Evolutionary conservation across 1,140 invertebrate genomes (phyloP), one percentile per base, ranked within the genome.

Genomic region (Magallana angulata): DNA sequence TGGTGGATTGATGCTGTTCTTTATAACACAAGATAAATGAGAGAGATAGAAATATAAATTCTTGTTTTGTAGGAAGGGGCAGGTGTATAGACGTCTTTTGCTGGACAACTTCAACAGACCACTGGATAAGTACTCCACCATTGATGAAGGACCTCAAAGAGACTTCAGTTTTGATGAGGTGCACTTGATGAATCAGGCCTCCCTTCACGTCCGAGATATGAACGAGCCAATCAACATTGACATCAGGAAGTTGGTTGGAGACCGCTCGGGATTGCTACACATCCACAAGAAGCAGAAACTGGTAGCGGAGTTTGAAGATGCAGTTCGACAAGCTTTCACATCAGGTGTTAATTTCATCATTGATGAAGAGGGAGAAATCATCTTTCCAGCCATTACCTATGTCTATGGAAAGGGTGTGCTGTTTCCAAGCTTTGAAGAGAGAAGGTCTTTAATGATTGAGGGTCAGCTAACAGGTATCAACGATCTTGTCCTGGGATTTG

Each of bases 321-420:
- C 90, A 24, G 86, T 86, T 7, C 86, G 91, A 30, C 91, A 91
- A 76, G 92, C 91, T 9, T 91, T 92, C 58, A 88, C 90, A 8
- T 89, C 91, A n/a, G 90, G 90, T 62, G 89, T 92, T n/a, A 93
- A 93, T 85, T 92, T 93, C 76, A 90, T 91, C 48, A 86, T 92
- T 3, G 91, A 92, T 86, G 82, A 92, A n/a, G 88, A 87, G 56
- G 91, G 84, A 59, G 92, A 93, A 88, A 62, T 92, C 2, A 87
- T 91, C 59, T 60, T 92, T n/a, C 91, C 92, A 64, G 87, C 90
- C 11, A 90, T 90, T 59, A 85, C 87, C 0, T 92, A 92, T 87
- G 83, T 93, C 0, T 92, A 92, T 88, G 92, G 92, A 30, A 87
- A 62, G 82, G 91, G 91, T 24, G 89, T 91, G 56, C 60, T 82